Evolutionary conservation across 2,797 vertebrate genomes (phyloP).

Genomic region (Pangasius larnaudii): DNA sequence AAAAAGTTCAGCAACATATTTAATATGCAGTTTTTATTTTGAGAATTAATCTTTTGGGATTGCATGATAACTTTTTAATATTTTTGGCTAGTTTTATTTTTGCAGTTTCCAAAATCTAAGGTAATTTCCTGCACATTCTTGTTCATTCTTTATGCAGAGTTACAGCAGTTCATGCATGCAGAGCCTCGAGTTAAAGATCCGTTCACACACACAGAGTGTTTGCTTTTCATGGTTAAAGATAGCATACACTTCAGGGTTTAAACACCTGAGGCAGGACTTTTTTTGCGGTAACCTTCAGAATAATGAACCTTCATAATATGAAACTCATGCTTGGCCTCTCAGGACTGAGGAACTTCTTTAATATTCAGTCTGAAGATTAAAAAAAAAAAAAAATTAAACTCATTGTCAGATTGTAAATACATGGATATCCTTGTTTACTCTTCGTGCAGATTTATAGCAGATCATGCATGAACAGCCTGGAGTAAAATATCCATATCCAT

Average conservation of each 20-base stretch:
- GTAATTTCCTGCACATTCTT: neutral
- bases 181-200: neutral
- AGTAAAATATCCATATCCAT: neutral
- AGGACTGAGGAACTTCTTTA: neutral
- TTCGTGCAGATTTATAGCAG: neutral
- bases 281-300: neutral
- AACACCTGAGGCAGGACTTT: neutral
- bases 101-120: neutral
- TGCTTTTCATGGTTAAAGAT: neutral
- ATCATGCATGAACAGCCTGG: neutral
- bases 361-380: neutral
- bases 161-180: conserved; percentile 8
- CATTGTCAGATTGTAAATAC: neutral
- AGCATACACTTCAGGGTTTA: neutral
- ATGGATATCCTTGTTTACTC: neutral
- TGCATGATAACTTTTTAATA: neutral
- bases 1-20: neutral
- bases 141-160: neutral
- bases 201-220: conserved; percentile 1
- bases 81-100: neutral
- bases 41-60: neutral
- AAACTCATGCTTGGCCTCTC: neutral
- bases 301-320: neutral
- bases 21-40: neutral
- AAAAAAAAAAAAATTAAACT: neutral